These are phyloP conservation scores for Drosophila bocqueti DNA, from an alignment of 1,140 invertebrate species.

Conservation along the genomic window DNA sequence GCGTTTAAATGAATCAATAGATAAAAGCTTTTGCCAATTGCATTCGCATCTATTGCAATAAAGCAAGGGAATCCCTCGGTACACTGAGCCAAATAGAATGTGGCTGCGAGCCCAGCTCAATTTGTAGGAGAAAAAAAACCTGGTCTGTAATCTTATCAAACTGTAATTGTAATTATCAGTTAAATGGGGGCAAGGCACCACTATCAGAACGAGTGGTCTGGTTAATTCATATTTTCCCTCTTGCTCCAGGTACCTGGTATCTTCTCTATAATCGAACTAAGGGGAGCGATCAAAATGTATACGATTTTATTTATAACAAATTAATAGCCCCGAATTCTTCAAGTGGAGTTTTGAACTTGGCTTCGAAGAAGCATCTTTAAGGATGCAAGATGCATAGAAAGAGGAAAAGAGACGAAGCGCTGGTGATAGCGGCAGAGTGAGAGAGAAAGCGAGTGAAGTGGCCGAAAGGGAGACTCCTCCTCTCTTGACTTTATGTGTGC, in stretches of 20 bases:
- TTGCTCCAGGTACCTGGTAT: neutral
- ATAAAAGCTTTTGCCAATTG: slow-evolving; percentile 79
- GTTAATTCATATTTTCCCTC: neutral
- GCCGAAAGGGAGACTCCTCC: slow-evolving; percentile 22
- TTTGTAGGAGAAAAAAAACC: neutral
- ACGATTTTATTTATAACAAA: neutral
- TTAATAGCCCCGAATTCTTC: neutral
- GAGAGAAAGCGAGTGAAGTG: slow-evolving; percentile 16
- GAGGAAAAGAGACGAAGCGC: neutral
- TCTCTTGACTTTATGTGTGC: slow-evolving; percentile 66
- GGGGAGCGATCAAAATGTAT: neutral
- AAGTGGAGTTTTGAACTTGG: slow-evolving; percentile 20
- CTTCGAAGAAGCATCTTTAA: slow-evolving; percentile 2
- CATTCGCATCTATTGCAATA: slow-evolving; percentile 42
- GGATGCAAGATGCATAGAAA: neutral
- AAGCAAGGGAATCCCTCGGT: slow-evolving; percentile 27
- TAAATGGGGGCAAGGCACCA: slow-evolving; percentile 2
- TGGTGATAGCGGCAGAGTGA: neutral
- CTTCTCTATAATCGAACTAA: neutral
- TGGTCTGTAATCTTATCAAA: slow-evolving; percentile 17
- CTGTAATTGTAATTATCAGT: slow-evolving; percentile 14
- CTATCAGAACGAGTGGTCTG: neutral
- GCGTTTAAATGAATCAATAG: slow-evolving; percentile 75
- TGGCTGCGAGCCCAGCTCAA: neutral
- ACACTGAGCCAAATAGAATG: slow-evolving; percentile 2